Conservation (phyloP, 2,888 invertebrate genomes). For the Hypena proboscidalis region DNA sequence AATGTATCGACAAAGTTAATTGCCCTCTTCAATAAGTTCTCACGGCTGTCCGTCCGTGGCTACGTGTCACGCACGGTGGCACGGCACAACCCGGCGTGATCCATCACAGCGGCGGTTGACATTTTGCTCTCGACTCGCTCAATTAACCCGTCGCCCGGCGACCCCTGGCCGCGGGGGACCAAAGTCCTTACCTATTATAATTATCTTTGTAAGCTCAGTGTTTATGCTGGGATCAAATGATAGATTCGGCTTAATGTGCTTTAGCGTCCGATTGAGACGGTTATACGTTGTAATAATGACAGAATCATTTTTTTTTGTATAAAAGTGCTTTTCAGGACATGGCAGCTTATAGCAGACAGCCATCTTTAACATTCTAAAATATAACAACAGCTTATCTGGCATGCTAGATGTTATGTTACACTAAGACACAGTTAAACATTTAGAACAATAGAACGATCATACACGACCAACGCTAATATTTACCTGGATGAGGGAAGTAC, state of each 20-base stretch:
- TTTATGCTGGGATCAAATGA: slow-evolving; percentile 5
- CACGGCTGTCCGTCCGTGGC: too few species aligned
- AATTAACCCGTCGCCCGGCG: slow-evolving; percentile 45
- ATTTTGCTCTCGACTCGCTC: slow-evolving; percentile 48
- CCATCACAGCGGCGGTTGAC: slow-evolving; percentile 42
- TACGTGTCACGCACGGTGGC: slow-evolving; percentile 12
- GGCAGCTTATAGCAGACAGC: too few species aligned
- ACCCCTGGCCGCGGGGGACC: slow-evolving; percentile 28
- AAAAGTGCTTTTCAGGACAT: too few species aligned
- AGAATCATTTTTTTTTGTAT: too few species aligned
- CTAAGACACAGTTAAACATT: not conserved
- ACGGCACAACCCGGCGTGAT: slow-evolving; percentile 22
- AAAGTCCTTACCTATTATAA: slow-evolving; percentile 32
- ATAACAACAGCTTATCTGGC: too few species aligned
- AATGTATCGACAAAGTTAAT: too few species aligned
- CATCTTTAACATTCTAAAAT: too few species aligned
- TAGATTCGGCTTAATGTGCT: not conserved
- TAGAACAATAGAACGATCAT: not conserved
- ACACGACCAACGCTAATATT: slow-evolving; percentile 18
- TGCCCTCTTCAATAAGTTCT: too few species aligned
- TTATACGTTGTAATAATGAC: too few species aligned
- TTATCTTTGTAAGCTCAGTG: slow-evolving; percentile 29
- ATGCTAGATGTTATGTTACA: too few species aligned
- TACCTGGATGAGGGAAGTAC: slow-evolving; percentile 78
- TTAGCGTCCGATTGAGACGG: too few species aligned